Base-by-base conservation (phyloP, 2,888 invertebrate genomes). In the Artemia sinica region DNA sequence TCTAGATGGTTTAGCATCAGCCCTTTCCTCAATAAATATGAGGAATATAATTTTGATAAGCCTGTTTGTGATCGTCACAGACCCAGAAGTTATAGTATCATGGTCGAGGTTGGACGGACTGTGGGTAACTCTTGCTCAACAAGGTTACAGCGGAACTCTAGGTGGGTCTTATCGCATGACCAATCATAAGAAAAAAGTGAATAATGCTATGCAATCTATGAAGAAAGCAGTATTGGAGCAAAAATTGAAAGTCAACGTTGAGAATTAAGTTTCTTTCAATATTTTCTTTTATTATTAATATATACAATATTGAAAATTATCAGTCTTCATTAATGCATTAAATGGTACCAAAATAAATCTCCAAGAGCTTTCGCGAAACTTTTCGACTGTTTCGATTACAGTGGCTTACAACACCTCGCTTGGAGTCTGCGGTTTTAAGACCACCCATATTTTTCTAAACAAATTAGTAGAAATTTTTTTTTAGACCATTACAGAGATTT, bases 31-130 rank as follows among this genome's bases (percentile, higher is more conserved):
- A 58, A 58, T 18, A 58, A 58, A 18, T 58, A 14, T 58, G 58
- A 58, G 10, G 58, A 58, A 58, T 58, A 58, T 58, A 18, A 58
- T 18, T 58, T 58, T 58, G 18, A 18, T 9, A 58, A 58, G 10
- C 58, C 58, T n/a, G 58, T n/a, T 58, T 58, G 58, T 58, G 58
- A 58, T 58, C 1, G 58, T 58, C 8, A 58, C 58, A n/a, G 58
- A 58, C 14, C 58, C 58, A 9, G 58, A 58, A 58, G 18, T 18
- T 8, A 18, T 58, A 18, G 58, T 58, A 14, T 58, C 58, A 58
- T 8, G 58, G 18, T 58, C 58, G 18, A 8, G 58, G 58, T 14
- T 58, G n/a, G 58, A 58, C 14, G 18, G 9, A n/a, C 10, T 58
- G 18, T 58, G 58, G 58, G 58, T 58, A 18, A 58, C 58, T 10